Evolutionary conservation across 2,888 invertebrate species (phyloP), one percentile per base, ranked within the genome.

Genomic region (Mechanitis mazaeus): DNA sequence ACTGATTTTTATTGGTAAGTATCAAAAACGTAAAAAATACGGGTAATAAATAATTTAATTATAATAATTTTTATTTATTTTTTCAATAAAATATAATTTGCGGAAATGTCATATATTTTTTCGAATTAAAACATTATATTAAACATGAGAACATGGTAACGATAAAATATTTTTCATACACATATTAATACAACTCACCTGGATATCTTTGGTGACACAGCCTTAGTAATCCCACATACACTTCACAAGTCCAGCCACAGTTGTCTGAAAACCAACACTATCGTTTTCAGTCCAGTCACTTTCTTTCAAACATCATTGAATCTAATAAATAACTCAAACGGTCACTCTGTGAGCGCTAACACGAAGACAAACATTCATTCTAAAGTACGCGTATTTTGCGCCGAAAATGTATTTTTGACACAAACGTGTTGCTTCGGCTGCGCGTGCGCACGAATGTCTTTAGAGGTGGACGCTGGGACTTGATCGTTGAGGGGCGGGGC

Each of bases 371-470:
- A 50, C 50, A 50, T 50, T 11, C 50, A 31, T 31, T 28, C n/a
- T 31, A 31, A 31, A 50, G 3, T 31, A 31, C 50, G 50, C 50
- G 50, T 28, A 50, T 50, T 28, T 50, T 31, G 28, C 28, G 50
- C 9, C 50, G n/a, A 31, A 50, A 72, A 75, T 76, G 76, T 64
- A 68, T 68, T 73, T 75, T 69, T 68, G 71, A 72, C 76, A 71
- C 67, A 73, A 78, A 81, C 88, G 87, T 87, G 83, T 77, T 71
- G 68, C 78, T 78, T 73, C 74, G 71, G 72, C 85, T 84, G 87
- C 87, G 89, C 87, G 81, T 83, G 88, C 89, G 89, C 87, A 86
- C 87, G 85, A 90, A 89, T 90, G 87, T 81, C 75, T 75, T 69
- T 79, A 83, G 83, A 88, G 89, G 89, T 82, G 87, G 87, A 81